Base-by-base conservation (phyloP, 2,888 invertebrate genomes). In the Amorpha juglandis region DNA sequence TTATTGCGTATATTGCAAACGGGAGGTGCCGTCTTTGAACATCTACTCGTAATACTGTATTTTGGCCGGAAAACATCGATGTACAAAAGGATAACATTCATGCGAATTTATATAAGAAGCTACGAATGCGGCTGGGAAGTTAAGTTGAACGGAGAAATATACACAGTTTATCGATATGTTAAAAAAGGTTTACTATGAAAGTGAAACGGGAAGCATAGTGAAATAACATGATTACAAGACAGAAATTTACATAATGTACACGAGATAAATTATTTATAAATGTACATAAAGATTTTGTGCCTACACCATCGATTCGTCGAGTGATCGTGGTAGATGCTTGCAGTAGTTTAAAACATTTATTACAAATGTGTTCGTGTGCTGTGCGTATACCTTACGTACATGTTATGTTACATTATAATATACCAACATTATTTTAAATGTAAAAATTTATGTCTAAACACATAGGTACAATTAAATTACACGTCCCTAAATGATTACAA, bases 211-310 rank as follows among this genome's bases (percentile, higher is more conserved):
- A 58, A 55, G 47, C 35, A 50, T 53, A 65, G 69, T 67, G 64
- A 68, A 67, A 53, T 68, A 50, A 69, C 67, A 65, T 63, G 66
- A 78, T 58, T 68, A 67, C 71, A 76, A 80, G 69, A 80, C 77
- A 70, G 75, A 79, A 80, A 82, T 88, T 85, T 88, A 87, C 84
- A 89, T 71, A 88, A 84, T 87, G 74, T 89, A 88, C 88, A 89
- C 71, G 71, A 72, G 74, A 76, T 64, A 64, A 63, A 75, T 71
- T 74, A 73, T 75, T 71, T 72, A 72, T 75, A 58, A 70, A 70
- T 73, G 68, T 73, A 77, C 71, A 71, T 69, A 67, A 21, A 12
- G 38, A 58, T 70, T 70, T 77, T 78, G 77, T 77, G 77, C 78
- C 38, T 58, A 58, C 35, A 55, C 35, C 38, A 19, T 19, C 4